These are phyloP conservation scores for Takifugu flavidus DNA, from an alignment of 2,113 vertebrate genomes.

Conservation along the genomic window DNA sequence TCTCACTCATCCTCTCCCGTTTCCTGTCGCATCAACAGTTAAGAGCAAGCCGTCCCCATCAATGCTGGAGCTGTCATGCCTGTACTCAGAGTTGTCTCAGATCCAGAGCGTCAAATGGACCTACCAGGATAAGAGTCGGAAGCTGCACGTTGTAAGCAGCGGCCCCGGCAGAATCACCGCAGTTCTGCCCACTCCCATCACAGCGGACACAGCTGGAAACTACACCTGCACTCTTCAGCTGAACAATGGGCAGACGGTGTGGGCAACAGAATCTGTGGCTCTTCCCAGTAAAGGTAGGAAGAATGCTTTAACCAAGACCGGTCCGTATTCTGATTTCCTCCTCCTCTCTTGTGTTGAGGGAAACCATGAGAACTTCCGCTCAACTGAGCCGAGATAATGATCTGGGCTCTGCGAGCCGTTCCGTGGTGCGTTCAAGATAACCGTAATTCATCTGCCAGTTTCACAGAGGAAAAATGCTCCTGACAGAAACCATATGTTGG, in stretches of 20 bases:
- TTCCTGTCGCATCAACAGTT: constrained; percentile 49
- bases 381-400: constrained; percentile 36
- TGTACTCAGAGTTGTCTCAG: constrained; percentile 48
- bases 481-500: constrained; percentile 42
- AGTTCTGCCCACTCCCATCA: constrained; percentile 54
- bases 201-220: constrained; percentile 58
- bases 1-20: not conserved
- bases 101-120: constrained; percentile 51
- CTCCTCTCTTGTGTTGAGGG: constrained; percentile 4
- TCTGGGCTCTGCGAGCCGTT: constrained; percentile 37
- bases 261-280: constrained; percentile 32
- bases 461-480: constrained; percentile 13
- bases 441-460: constrained; percentile 22
- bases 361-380: constrained; percentile 24
- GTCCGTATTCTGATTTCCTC: constrained; percentile 21
- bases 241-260: constrained; percentile 50
- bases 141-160: not conserved
- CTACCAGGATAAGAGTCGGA: constrained; percentile 48
- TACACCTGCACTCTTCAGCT: constrained; percentile 71
- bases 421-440: constrained; percentile 15
- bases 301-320: constrained; percentile 3
- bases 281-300: constrained; percentile 36
- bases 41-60: not conserved
- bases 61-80: constrained; percentile 53
- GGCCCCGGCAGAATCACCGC: constrained; percentile 40